These are phyloP conservation scores for Spodoptera exigua DNA, from an alignment of 2,888 invertebrate species.

Conservation along the genomic window DNA sequence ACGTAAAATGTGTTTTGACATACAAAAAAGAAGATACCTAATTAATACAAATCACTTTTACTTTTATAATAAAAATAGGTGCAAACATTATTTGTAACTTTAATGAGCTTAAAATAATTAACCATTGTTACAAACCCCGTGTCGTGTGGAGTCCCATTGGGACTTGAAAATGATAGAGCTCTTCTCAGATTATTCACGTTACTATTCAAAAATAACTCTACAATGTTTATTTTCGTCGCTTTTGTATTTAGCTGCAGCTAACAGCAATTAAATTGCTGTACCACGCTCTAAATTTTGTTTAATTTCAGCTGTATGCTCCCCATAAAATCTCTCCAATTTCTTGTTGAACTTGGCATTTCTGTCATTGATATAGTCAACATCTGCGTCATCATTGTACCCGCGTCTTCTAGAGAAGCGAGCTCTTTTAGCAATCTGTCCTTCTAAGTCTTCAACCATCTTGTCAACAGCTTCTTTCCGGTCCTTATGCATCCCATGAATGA, in stretches of 20 bases:
- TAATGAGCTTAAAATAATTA: too few species aligned
- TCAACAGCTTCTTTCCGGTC: conserved; percentile 97
- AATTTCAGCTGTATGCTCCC: conserved; percentile 99
- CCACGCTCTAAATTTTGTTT: conserved; percentile 99
- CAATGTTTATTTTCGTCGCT: too few species aligned
- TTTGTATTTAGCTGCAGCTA: neutral
- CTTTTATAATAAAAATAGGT: too few species aligned
- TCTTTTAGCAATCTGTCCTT: conserved; percentile 97
- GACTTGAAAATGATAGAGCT: too few species aligned
- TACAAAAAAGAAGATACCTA: too few species aligned
- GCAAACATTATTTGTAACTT: too few species aligned
- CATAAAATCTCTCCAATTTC: conserved; percentile 98
- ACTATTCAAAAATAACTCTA: too few species aligned
- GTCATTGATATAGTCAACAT: conserved; percentile 99
- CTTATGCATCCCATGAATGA: conserved; percentile 96
- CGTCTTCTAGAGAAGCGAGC: conserved; percentile 98
- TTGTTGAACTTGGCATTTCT: conserved; percentile 99
- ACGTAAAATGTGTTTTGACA: too few species aligned
- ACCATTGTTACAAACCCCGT: too few species aligned
- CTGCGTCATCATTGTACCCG: conserved; percentile 99
- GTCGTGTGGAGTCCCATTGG: too few species aligned
- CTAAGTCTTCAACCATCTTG: conserved; percentile 97
- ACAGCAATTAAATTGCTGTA: conserved; percentile 94
- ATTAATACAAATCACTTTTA: too few species aligned
- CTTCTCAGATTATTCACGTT: too few species aligned